A percentile compares a stretch with the other conserved stretches of the same genome.
phyloP scores from a whole-genome alignment of 2,113 vertebrate genomes.

The Rousettus leschenaultii region DNA sequence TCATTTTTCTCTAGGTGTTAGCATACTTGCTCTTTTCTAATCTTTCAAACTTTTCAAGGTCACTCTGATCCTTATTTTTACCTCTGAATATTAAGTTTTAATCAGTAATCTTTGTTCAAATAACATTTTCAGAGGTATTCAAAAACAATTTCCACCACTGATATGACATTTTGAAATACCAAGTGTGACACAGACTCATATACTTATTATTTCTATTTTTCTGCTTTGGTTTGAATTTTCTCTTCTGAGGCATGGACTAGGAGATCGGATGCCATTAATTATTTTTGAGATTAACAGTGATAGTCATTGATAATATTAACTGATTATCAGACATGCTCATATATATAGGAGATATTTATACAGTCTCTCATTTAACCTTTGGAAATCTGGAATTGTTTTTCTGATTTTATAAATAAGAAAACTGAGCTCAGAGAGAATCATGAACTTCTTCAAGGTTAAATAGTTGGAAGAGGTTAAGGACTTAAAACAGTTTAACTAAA shows the following conservation, averaged over 20 bases:
- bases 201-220: constrained; percentile 12
- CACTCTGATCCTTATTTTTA: constrained; percentile 23
- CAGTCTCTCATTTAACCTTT: not conserved
- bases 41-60: not conserved
- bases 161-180: constrained; percentile 52
- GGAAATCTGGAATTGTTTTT: not conserved
- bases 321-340: not conserved
- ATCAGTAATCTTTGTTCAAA: not conserved
- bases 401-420: not conserved
- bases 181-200: not conserved
- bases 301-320: not conserved
- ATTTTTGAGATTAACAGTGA: not conserved
- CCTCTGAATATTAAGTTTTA: not conserved
- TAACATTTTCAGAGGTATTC: constrained; percentile 33
- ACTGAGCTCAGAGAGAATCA: not conserved
- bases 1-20: not conserved
- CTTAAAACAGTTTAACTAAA: not conserved
- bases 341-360: not conserved
- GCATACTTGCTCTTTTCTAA: not conserved
- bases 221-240: not conserved
- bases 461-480: not conserved
- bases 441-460: not conserved
- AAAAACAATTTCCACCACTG: not conserved
- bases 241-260: not conserved
- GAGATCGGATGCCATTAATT: not conserved